Conservation (phyloP, 2,888 invertebrate genomes). For the Candidula unifasciata region DNA sequence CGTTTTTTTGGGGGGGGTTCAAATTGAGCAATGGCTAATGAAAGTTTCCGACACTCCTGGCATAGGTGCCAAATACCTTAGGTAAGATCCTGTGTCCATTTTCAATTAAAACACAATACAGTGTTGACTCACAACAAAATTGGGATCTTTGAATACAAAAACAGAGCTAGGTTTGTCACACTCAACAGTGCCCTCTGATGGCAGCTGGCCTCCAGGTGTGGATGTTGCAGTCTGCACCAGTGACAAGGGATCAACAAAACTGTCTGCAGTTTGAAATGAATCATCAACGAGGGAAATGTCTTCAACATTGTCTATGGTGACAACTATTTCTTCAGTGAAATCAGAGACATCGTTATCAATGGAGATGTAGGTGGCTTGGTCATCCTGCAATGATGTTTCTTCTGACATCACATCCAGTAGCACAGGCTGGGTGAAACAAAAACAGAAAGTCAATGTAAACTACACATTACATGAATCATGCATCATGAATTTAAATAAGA, state of each 20-base stretch:
- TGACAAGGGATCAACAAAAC: conserved; percentile 43
- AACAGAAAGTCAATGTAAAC: background rate
- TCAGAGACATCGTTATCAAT: conserved; percentile 17
- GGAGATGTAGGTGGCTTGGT: conserved; percentile 14
- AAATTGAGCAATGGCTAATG: no score
- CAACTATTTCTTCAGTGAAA: conserved; percentile 39
- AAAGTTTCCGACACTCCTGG: no score
- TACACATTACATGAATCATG: background rate
- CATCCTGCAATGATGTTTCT: conserved; percentile 25
- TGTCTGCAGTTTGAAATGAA: conserved; percentile 16
- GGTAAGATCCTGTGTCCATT: no score
- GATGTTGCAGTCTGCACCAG: conserved; percentile 49
- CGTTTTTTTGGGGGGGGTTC: no score
- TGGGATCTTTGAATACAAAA: conserved; percentile 77
- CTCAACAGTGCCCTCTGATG: conserved; percentile 57
- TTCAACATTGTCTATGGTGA: conserved; percentile 38
- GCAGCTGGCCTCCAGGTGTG: conserved; percentile 50
- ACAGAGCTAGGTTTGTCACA: conserved; percentile 70
- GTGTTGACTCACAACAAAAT: conserved; percentile 77
- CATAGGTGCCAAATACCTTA: no score
- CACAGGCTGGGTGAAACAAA: conserved; percentile 28
- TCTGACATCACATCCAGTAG: background rate
- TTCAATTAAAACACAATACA: no score
- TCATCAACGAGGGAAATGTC: conserved; percentile 7
- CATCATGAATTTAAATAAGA: no score